Evolutionary conservation across 92 coral and sea anemone species (phyloP), one percentile per base, ranked within the genome.

Genomic region (Isaurus tuberculatus): DNA sequence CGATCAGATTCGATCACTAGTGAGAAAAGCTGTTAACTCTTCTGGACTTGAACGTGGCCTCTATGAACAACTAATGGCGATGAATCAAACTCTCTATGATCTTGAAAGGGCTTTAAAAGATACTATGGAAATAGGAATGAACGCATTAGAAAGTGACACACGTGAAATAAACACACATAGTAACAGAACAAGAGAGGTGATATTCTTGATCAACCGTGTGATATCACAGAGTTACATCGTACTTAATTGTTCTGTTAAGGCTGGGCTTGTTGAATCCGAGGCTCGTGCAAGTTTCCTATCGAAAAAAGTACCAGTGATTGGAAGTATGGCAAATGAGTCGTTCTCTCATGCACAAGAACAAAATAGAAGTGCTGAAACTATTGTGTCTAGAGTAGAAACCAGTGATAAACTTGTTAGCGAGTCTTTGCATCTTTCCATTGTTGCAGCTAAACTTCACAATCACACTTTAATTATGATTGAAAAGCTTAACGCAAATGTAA

Each of bases 61-160:
- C 6, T 84, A 78, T 69, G 70, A 83, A 34, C 92, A 92, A 63
- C 84, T 89, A 9, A 37, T 26, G 23, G 65, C 83, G 13, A 89
- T 94, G 51, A 96, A 96, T 44, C 57, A 88, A 37, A 94, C 96
- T 22, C 61, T 88, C 2, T 86, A 88, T 75, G 83, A 75, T 0
- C 82, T 95, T 70, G 94, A 94, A 64, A 37, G 36, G 19, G 75
- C 87, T 26, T 84, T 90, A 30, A 75, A 65, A 75, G 64, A 66
- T 27, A 74, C 87, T 5, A 88, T 95, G 86, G 73, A 79, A 88
- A 80, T 83, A 68, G 88, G 86, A n/a, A 86, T 88, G 46, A 68
- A 69, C 37, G 27, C 78, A 36, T 71, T 94, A 64, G 88, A 86
- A 30, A 36, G 81, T 26, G 87, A 88, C 40, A 60, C 86, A 25